phyloP scores from a whole-genome alignment of 2,888 invertebrate species.

The Norana najaformis region DNA sequence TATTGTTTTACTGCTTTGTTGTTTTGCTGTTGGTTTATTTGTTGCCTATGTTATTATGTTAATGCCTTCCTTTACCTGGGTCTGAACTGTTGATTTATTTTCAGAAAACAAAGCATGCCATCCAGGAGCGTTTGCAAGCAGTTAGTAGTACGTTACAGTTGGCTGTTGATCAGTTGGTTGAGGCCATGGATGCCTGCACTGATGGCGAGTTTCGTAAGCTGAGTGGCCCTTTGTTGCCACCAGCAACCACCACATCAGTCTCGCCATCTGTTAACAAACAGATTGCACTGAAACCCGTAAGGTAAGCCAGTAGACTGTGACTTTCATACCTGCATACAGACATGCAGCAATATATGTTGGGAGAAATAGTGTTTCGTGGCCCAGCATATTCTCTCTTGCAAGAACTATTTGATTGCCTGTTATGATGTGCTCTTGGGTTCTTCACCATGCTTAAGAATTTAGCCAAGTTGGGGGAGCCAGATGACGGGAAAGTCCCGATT shows the following conservation, averaged over 20 bases:
- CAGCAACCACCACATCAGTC: background rate
- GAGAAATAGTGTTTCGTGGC: background rate
- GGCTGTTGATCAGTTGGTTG: conserved; percentile 19
- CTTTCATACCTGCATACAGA: background rate
- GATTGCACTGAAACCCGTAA: background rate
- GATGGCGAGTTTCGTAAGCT: background rate
- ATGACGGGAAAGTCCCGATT: no score
- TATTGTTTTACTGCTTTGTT: background rate
- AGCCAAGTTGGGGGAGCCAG: no score
- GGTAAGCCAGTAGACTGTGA: background rate
- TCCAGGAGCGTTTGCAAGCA: background rate
- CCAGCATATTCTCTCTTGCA: background rate
- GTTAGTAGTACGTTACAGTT: background rate
- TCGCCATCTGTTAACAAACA: background rate
- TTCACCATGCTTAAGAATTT: no score
- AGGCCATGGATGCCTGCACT: conserved; percentile 4
- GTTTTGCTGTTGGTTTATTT: no score
- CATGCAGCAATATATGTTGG: background rate
- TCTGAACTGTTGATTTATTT: background rate
- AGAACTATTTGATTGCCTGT: no score
- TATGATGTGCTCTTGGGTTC: no score
- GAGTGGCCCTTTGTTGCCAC: background rate
- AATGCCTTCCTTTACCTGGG: background rate
- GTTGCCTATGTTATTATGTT: background rate
- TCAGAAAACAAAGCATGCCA: background rate